phyloP scores from a whole-genome alignment of 2,888 invertebrate species.

The Caenorhabditis afra region DNA sequence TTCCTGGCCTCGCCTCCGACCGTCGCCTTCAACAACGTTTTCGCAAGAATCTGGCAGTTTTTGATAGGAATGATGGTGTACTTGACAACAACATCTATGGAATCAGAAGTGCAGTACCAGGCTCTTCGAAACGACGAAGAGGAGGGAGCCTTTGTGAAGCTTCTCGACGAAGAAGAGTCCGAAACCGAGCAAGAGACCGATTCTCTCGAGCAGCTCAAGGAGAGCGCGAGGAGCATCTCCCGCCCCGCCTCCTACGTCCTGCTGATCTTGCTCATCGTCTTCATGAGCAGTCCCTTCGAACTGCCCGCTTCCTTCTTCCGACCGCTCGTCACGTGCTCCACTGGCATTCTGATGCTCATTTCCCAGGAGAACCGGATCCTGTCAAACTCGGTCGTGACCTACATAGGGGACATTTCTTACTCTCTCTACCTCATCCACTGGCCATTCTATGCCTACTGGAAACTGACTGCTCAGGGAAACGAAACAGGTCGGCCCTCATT shows the following conservation, averaged over 20 bases:
- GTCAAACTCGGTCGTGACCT: constrained; percentile 21
- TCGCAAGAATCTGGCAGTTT: constrained; percentile 50
- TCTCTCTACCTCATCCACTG: constrained; percentile 50
- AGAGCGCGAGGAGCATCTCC: not conserved
- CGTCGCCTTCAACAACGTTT: constrained; percentile 43
- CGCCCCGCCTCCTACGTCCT: not conserved
- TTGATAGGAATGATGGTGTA: constrained; percentile 38
- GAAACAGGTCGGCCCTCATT: not conserved
- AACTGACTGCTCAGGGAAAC: constrained; percentile 28
- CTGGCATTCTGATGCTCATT: constrained; percentile 33
- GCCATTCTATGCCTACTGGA: constrained; percentile 56
- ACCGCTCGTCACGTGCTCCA: constrained; percentile 20
- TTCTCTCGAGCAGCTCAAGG: too few species aligned
- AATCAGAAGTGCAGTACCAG: constrained; percentile 14
- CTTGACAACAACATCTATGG: not conserved
- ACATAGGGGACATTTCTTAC: constrained; percentile 53
- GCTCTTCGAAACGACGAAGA: constrained; percentile 12
- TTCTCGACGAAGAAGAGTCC: constrained; percentile 14
- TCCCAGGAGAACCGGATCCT: constrained; percentile 30
- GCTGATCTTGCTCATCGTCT: constrained; percentile 6
- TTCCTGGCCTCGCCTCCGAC: not conserved
- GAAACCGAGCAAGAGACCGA: too few species aligned
- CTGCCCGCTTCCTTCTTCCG: constrained; percentile 20
- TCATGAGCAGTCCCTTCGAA: constrained; percentile 2
- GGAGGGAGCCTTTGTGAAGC: constrained; percentile 1